These are phyloP conservation scores for Squalus acanthias DNA, from an alignment of 2,797 vertebrate species.

Conservation along the genomic window DNA sequence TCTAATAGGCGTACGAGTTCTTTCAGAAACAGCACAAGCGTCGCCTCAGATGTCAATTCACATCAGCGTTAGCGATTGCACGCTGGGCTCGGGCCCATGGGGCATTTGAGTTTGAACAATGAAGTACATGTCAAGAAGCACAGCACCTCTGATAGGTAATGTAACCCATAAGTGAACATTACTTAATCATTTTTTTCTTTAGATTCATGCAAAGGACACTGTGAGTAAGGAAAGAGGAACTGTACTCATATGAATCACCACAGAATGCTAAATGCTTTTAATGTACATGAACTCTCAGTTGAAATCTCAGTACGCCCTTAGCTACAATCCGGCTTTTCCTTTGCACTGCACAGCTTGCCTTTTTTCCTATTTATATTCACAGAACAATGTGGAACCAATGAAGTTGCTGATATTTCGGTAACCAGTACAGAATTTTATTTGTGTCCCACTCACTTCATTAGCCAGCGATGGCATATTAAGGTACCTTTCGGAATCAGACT, in stretches of 20 bases:
- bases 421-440: neutral
- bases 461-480: neutral
- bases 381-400: neutral
- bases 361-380: neutral
- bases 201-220: neutral
- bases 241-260: neutral
- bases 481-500: neutral
- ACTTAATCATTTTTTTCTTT: neutral
- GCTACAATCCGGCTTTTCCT: neutral
- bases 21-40: neutral
- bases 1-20: too few species aligned
- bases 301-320: neutral
- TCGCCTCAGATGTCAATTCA: neutral
- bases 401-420: neutral
- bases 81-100: neutral
- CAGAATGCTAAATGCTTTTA: neutral
- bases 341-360: neutral
- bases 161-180: neutral
- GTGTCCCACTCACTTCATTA: too few species aligned
- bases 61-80: neutral
- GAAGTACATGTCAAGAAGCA: neutral
- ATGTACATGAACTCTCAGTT: neutral
- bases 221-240: neutral
- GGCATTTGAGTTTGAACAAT: conserved; percentile 28
- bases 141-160: neutral